Percentiles rank a stretch among this genome's conserved stretches.
Evolutionary conservation across 2,888 invertebrate genomes (phyloP).

Genomic region (Anthrax anthrax): DNA sequence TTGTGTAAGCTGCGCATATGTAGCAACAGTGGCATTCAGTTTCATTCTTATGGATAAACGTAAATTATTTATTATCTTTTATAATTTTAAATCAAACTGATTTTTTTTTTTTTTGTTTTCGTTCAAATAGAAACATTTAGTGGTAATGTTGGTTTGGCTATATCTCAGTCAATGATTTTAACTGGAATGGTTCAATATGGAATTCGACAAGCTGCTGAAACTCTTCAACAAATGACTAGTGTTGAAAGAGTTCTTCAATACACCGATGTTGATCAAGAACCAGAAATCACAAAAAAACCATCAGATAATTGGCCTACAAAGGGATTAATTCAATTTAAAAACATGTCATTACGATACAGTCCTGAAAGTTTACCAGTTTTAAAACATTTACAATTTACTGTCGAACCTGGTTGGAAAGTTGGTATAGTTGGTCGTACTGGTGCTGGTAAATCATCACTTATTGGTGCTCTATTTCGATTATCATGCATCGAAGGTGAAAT

Average conservation of each 20-base stretch:
- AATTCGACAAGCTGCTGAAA: conserved; percentile 55
- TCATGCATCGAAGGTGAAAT: conserved; percentile 56
- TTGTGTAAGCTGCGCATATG: conserved; percentile 49
- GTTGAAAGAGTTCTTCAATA: conserved; percentile 61
- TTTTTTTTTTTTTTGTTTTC: neutral
- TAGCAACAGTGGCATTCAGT: conserved; percentile 46
- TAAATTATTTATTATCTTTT: conserved; percentile 25
- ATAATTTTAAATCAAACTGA: neutral
- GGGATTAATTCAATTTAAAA: conserved; percentile 42
- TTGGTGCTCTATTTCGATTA: conserved; percentile 63
- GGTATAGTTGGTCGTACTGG: conserved; percentile 76
- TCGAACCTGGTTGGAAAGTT: conserved; percentile 53
- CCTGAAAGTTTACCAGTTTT: conserved; percentile 49
- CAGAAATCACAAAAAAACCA: conserved; percentile 35
- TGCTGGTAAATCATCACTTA: conserved; percentile 67
- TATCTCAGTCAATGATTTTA: conserved; percentile 51
- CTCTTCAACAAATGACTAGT: conserved; percentile 53
- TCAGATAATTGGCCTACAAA: conserved; percentile 51
- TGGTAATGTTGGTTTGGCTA: conserved; percentile 56
- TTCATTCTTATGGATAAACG: conserved; percentile 46
- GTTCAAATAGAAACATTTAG: conserved; percentile 35
- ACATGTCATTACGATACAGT: conserved; percentile 45
- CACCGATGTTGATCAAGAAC: conserved; percentile 49
- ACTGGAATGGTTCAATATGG: conserved; percentile 60
- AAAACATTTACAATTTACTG: conserved; percentile 51